Conservation (phyloP, 1,140 invertebrate species). For the Hypsibius dujardini region DNA sequence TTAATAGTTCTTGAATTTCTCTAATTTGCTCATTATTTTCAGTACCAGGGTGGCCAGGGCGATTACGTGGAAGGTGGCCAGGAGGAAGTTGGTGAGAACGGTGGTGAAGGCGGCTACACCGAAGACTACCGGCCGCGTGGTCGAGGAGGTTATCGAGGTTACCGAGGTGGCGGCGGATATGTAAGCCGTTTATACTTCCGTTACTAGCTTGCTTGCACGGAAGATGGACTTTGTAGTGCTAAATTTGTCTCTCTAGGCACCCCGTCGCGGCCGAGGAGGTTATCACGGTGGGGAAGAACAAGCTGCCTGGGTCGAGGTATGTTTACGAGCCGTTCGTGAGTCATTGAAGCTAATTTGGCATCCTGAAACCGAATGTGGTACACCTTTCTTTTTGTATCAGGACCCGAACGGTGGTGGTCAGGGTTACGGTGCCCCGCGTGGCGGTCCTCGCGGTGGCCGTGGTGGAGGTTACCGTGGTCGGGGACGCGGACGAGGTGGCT, state of each 20-base stretch:
- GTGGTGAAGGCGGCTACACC: slow-evolving; percentile 11
- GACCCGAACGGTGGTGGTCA: not conserved
- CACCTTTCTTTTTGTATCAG: not conserved
- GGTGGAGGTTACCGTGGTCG: slow-evolving; percentile 36
- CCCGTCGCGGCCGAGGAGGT: slow-evolving; percentile 24
- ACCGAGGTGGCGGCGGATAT: slow-evolving; percentile 43
- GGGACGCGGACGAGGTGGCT: slow-evolving; percentile 27
- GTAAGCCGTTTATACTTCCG: too few species aligned
- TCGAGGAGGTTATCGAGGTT: slow-evolving; percentile 47
- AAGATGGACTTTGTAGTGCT: too few species aligned
- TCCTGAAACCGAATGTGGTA: not conserved
- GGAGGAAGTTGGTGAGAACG: slow-evolving; percentile 19
- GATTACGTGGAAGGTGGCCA: slow-evolving; percentile 20
- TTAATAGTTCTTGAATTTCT: slow-evolving; percentile 17
- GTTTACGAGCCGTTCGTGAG: not conserved
- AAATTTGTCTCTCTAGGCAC: too few species aligned
- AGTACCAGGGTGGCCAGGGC: slow-evolving; percentile 19
- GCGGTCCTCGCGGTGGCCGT: slow-evolving; percentile 28
- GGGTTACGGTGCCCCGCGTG: not conserved
- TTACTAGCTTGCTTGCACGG: too few species aligned
- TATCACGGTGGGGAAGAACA: slow-evolving; percentile 24
- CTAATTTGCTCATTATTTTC: slow-evolving; percentile 14
- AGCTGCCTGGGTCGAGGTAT: slow-evolving; percentile 5
- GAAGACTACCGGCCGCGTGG: not conserved
- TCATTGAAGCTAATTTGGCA: not conserved